A percentile compares a stretch with the other conserved stretches of the same genome.
These are phyloP conservation scores for Puffinus mauretanicus DNA, from an alignment of 2,113 vertebrate genomes.

Conservation along the genomic window DNA sequence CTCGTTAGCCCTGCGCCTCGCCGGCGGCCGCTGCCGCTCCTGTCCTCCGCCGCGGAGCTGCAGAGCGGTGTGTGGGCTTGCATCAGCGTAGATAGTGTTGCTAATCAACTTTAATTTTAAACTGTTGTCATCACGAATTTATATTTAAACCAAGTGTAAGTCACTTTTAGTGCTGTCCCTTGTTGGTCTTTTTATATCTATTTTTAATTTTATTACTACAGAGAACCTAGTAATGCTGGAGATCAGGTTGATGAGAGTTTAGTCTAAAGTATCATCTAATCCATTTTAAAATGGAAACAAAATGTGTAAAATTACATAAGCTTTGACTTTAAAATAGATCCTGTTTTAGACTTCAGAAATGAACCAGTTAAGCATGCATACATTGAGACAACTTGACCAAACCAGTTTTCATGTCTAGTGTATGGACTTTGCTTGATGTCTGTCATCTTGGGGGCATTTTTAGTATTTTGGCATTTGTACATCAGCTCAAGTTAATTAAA, in stretches of 20 bases:
- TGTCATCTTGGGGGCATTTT: background rate
- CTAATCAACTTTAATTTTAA: background rate
- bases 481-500: background rate
- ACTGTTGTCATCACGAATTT: accelerated
- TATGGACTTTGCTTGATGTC: background rate
- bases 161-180: accelerated
- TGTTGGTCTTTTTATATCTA: accelerated
- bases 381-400: accelerated
- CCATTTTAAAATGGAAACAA: background rate
- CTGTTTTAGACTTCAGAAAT: background rate
- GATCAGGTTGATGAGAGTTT: background rate
- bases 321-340: background rate
- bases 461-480: background rate
- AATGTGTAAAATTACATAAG: accelerated
- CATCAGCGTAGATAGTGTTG: accelerated
- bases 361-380: accelerated
- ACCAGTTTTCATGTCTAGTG: accelerated
- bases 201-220: accelerated
- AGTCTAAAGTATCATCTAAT: background rate
- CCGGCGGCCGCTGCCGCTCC: background rate
- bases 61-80: accelerated
- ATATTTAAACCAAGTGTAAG: accelerated
- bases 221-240: accelerated
- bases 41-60: background rate
- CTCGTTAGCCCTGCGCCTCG: accelerated